Evolutionary conservation across 1,140 invertebrate genomes (phyloP), one percentile per base, ranked within the genome.

Genomic region (Stenopsyche tienmushanensis): DNA sequence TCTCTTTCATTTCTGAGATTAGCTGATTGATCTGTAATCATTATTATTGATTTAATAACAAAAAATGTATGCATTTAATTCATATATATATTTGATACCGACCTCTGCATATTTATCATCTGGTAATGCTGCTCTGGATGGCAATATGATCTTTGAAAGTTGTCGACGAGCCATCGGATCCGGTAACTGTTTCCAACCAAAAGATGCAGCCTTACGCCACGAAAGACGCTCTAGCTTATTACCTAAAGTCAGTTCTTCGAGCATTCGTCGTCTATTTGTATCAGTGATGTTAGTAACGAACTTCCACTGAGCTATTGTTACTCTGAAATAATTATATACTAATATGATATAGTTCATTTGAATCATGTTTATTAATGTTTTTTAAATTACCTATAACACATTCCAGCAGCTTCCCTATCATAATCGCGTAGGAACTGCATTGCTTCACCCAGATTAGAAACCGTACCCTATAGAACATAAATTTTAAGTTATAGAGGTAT

Each of bases 211-310:
- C 74, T 86, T 86, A 44, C 84, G 82, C 88, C 89, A 91, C 0
- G 88, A 90, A 0, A 88, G 77, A 69, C 86, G 79, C 52, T 90
- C 88, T 66, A 91, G 90, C 76, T 90, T 90, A 24, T 85, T 77
- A 72, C 86, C 87, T 7, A 88, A 71, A 3, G 83, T 82, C 75
- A 90, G 84, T 59, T 88, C 85, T 49, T 90, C 88, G 1, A 86
- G 83, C 89, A 91, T 91, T 71, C 83, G 80, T 10, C 85, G 80
- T 23, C 85, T 83, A 76, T 90, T 91, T 23, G 72, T 72, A 58
- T 89, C 88, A 0, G 90, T 91, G 44, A 91, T 86, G 73, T 93
- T 93, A 3, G 89, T 92, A 8, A 86, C 86, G 67, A 88, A 93
- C 62, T 84, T 83, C 90, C 90, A 93, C 69, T 90, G 87, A 0